Conservation (phyloP, 2,797 vertebrate species). For the Cyclura pinguis region DNA sequence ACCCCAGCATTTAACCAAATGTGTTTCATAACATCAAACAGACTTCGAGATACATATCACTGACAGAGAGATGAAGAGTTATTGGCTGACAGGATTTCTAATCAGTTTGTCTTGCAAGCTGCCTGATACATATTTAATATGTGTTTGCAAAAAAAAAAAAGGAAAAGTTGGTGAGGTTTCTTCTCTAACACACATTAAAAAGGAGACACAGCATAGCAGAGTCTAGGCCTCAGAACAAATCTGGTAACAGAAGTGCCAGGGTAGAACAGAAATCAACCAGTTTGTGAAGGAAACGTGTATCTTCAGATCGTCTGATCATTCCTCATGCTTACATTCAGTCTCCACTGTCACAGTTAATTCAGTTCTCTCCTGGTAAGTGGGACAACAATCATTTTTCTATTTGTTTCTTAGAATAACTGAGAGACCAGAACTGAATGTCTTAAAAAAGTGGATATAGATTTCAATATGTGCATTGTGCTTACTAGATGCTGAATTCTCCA, state of each 20-base stretch:
- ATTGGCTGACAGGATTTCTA: conserved; percentile 35
- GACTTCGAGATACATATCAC: conserved; percentile 54
- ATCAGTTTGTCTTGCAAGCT: conserved; percentile 57
- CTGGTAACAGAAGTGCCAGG: neutral
- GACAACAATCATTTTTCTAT: neutral
- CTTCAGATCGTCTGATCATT: conserved; percentile 11
- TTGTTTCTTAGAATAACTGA: neutral
- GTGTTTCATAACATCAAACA: conserved; percentile 60
- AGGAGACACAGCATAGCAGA: neutral
- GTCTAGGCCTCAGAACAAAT: neutral
- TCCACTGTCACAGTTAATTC: neutral
- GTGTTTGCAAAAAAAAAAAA: conserved; percentile 31
- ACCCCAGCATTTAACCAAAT: conserved; percentile 61
- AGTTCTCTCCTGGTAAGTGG: neutral
- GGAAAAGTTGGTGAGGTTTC: neutral
- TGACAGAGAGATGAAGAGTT: neutral
- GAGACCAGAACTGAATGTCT: neutral
- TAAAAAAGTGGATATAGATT: neutral
- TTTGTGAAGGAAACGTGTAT: neutral
- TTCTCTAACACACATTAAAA: neutral
- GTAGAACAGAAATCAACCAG: conserved; percentile 4
- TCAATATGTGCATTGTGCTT: neutral
- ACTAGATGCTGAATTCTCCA: neutral
- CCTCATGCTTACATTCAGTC: neutral
- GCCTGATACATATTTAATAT: conserved; percentile 59